phyloP scores from a whole-genome alignment of 2,113 vertebrate species.

The Rhodinocichla rosea region DNA sequence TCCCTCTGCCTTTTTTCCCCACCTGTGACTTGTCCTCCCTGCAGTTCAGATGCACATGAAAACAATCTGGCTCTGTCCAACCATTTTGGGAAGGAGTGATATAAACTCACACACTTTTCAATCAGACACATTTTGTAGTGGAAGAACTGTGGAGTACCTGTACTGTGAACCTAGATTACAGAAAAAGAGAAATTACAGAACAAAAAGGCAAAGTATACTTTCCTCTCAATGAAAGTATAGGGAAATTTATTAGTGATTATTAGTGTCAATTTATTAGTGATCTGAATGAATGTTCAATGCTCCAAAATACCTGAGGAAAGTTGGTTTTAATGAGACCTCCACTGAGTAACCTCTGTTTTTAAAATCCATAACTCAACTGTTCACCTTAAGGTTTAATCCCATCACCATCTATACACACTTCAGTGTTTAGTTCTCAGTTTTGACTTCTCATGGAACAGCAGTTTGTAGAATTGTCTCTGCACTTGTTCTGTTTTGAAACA shows the following conservation, averaged over 20 bases:
- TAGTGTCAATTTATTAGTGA: not conserved
- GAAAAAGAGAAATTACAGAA: not conserved
- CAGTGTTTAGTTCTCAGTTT: not conserved
- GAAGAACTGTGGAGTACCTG: not conserved
- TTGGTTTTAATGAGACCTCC: not conserved
- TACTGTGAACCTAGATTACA: not conserved
- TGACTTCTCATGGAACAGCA: not conserved
- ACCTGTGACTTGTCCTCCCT: not conserved
- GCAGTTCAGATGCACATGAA: not conserved
- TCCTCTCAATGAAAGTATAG: not conserved
- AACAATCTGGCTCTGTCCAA: not conserved
- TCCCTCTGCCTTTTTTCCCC: not conserved
- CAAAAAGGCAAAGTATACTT: not conserved
- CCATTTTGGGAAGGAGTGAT: not conserved
- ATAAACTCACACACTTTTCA: not conserved
- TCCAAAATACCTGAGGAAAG: not conserved
- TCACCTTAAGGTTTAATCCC: not conserved
- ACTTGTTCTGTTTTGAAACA: not conserved
- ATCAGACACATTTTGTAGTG: not conserved
- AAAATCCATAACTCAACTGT: not conserved
- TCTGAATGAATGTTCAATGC: not conserved
- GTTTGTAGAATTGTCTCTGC: not conserved
- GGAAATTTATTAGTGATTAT: not conserved
- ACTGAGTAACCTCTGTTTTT: not conserved
- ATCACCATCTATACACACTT: not conserved